These are phyloP conservation scores for Agelastica alni DNA, from an alignment of 2,888 invertebrate species.

Conservation along the genomic window DNA sequence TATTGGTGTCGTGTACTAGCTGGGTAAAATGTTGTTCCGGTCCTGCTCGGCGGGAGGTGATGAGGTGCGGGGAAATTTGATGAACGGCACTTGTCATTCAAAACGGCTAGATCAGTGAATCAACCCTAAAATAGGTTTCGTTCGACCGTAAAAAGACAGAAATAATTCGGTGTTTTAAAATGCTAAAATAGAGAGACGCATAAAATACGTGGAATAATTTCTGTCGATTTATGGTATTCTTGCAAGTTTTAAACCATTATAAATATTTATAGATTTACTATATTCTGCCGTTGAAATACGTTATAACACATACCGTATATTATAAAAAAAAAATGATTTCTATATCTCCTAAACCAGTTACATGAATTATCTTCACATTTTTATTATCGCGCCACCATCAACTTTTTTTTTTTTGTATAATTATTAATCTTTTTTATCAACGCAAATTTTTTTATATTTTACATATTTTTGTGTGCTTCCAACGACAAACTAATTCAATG, in stretches of 20 bases:
- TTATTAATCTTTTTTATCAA: too few species aligned
- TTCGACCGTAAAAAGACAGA: constrained; percentile 44
- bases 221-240: constrained; percentile 25
- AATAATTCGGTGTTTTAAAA: constrained; percentile 34
- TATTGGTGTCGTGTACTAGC: not conserved
- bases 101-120: constrained; percentile 46
- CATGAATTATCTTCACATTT: too few species aligned
- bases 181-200: constrained; percentile 33
- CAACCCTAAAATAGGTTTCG: constrained; percentile 47
- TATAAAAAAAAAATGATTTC: too few species aligned
- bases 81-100: constrained; percentile 45
- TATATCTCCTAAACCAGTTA: too few species aligned
- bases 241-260: constrained; percentile 15
- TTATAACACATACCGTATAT: too few species aligned
- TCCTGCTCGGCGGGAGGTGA: constrained; percentile 2
- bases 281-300: too few species aligned
- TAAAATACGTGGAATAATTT: constrained; percentile 34
- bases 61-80: constrained; percentile 37
- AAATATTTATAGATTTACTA: constrained; percentile 16
- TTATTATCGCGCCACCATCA: too few species aligned
- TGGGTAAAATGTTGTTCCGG: not conserved
- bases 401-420: too few species aligned
- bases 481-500: too few species aligned
- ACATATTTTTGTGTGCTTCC: too few species aligned
- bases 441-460: too few species aligned